Evolutionary conservation across 2,888 invertebrate species (phyloP), one percentile per base, ranked within the genome.

Genomic region (Leptopterna dolabrata): DNA sequence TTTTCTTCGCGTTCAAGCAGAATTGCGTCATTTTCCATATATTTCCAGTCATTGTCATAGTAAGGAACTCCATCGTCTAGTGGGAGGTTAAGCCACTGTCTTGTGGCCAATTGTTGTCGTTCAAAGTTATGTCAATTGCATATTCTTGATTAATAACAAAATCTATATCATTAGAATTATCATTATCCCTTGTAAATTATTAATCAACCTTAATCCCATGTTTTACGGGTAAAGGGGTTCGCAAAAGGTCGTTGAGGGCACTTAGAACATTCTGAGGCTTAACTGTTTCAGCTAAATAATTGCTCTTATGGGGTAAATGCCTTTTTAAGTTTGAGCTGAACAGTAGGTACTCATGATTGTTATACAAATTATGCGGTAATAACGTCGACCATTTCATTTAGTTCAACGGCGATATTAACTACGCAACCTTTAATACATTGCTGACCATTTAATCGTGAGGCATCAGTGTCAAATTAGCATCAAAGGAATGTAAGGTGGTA

Each of bases 401-500:
- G 1, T 24, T 83, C 83, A 19, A 83, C 83, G 13, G 63, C 16
- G 1, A 83, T 70, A 47, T 83, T 83, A 0, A 83, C 71, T 11
- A 81, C 81, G 30, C 81, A 55, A 0, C 81, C 81, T 51, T 81
- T 81, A 14, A 81, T 30, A 6, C 36, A 81, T 3, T 55, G 11
- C 36, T 81, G 81, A 47, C 36, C 36, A 14, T 80, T 80, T 0
- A 80, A 14, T 9, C 51, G 45, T 47, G 4, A 0, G 81, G 81
- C 13, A 81, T 55, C 13, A 86, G 55, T 2, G 88, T n/a, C 19
- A 29, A 16, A 88, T 86, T 41, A 45, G 71, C 88, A 88, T 88
- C 27, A 88, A 88, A 0, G 85, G 85, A 29, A 88, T 87, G 70
- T 47, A 81, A 29, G 87, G 87, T 13, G 87, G 43, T 1, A 87